Percentiles rank a stretch among this genome's conserved stretches.
Evolutionary conservation across 2,888 invertebrate genomes (phyloP).

Genomic region (Gortyna flavago): DNA sequence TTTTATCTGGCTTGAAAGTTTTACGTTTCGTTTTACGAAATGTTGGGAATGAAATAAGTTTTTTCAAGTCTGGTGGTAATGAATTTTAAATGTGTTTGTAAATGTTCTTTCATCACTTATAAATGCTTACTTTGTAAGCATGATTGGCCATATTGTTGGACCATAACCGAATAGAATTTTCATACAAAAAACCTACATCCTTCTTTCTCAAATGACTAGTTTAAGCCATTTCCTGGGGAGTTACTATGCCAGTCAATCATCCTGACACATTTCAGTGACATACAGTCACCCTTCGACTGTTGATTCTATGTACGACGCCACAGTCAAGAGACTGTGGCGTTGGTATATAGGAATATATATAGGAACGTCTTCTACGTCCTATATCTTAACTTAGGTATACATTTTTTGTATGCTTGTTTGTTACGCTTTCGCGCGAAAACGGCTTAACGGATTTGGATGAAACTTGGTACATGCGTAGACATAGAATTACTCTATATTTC

Average conservation of each 20-base stretch:
- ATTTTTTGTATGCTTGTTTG: neutral
- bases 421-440: neutral
- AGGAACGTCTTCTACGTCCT: too few species aligned
- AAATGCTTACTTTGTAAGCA: neutral
- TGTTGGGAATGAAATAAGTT: neutral
- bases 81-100: neutral
- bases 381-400: neutral
- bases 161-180: neutral
- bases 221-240: neutral
- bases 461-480: neutral
- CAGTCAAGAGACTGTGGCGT: too few species aligned
- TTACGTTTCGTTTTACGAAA: neutral
- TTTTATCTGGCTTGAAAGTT: neutral
- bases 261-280: neutral
- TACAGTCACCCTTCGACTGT: neutral
- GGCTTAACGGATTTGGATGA: neutral
- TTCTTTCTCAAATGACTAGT: neutral
- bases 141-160: neutral
- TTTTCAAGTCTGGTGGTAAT: too few species aligned
- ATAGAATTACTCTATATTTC: neutral
- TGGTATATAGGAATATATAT: too few species aligned
- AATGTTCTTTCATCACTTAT: neutral
- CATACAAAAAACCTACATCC: neutral
- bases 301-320: neutral
- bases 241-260: constrained; percentile 21